Conservation (phyloP, 2,113 vertebrate genomes). For the Passerina amoena region DNA sequence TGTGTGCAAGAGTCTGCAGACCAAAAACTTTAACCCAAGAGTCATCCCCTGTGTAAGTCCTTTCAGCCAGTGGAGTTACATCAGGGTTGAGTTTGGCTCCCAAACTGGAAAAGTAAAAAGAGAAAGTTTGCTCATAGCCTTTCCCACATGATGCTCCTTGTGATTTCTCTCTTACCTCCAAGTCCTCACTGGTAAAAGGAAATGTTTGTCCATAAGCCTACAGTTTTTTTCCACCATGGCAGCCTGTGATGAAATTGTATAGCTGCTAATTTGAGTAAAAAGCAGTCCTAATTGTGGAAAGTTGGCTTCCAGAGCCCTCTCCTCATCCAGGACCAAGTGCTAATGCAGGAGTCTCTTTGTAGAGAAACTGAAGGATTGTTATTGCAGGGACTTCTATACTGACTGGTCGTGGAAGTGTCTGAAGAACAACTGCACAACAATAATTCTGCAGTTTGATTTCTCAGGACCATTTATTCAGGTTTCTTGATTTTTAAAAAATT, state of each 20-base stretch:
- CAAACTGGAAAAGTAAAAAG: slow-evolving; percentile 62
- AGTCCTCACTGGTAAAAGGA: slow-evolving; percentile 55
- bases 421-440: not conserved
- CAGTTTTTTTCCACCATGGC: slow-evolving; percentile 67
- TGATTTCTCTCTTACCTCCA: slow-evolving; percentile 65
- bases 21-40: slow-evolving; percentile 23
- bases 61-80: slow-evolving; percentile 42
- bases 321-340: slow-evolving; percentile 31
- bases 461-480: not conserved
- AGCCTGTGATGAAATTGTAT: slow-evolving; percentile 64
- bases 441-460: not conserved
- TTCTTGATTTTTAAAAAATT: not conserved
- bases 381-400: slow-evolving; percentile 1
- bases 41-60: slow-evolving; percentile 2
- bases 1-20: not conserved
- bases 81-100: slow-evolving; percentile 53
- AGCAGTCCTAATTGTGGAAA: slow-evolving; percentile 29
- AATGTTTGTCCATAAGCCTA: slow-evolving; percentile 58
- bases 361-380: slow-evolving; percentile 2
- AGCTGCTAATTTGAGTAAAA: slow-evolving; percentile 62
- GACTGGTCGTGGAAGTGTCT: not conserved
- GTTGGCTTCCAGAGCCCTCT: not conserved
- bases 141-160: slow-evolving; percentile 67
- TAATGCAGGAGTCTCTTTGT: slow-evolving; percentile 29
- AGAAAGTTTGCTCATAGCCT: slow-evolving; percentile 61